A percentile compares a stretch with the other conserved stretches of the same genome.
These are phyloP conservation scores for Sericinus montela DNA, from an alignment of 2,888 invertebrate species.

Conservation along the genomic window DNA sequence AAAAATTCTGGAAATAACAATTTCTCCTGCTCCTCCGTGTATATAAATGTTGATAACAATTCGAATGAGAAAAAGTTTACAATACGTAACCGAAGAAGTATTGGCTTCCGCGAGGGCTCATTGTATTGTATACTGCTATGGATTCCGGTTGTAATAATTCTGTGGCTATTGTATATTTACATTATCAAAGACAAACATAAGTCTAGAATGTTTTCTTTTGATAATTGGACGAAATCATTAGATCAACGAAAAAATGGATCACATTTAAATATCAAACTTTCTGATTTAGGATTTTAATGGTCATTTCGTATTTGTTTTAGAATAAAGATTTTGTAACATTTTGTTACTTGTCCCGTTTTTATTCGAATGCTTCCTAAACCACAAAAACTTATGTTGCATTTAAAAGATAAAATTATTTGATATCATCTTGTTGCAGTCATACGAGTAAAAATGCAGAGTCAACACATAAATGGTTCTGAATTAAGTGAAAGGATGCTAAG, in stretches of 20 bases:
- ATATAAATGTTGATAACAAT: slow-evolving; percentile 24
- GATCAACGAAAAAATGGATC: slow-evolving; percentile 20
- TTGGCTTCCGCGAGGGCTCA: slow-evolving; percentile 43
- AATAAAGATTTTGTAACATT: slow-evolving; percentile 16
- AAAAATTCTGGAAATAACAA: slow-evolving; percentile 18
- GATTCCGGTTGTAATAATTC: slow-evolving; percentile 45
- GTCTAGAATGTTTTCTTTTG: slow-evolving; percentile 7
- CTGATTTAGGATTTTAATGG: slow-evolving; percentile 55
- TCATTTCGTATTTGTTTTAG: slow-evolving; percentile 9
- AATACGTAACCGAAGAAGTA: slow-evolving; percentile 25
- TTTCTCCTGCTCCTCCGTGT: slow-evolving; percentile 23
- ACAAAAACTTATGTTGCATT: not conserved
- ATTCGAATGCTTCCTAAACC: not conserved
- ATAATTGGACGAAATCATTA: slow-evolving; percentile 13
- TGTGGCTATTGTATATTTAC: slow-evolving; percentile 40
- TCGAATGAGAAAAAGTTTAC: slow-evolving; percentile 23
- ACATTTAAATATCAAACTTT: slow-evolving; percentile 31
- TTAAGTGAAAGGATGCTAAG: not conserved
- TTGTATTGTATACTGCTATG: slow-evolving; percentile 49
- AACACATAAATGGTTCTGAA: not conserved
- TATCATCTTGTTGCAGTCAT: slow-evolving; percentile 16
- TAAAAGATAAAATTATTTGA: slow-evolving; percentile 2
- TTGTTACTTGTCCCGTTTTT: not conserved
- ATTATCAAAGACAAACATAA: slow-evolving; percentile 34
- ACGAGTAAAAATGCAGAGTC: slow-evolving; percentile 10